Conservation (phyloP, 1,140 invertebrate genomes). For the Manduca sexta region DNA sequence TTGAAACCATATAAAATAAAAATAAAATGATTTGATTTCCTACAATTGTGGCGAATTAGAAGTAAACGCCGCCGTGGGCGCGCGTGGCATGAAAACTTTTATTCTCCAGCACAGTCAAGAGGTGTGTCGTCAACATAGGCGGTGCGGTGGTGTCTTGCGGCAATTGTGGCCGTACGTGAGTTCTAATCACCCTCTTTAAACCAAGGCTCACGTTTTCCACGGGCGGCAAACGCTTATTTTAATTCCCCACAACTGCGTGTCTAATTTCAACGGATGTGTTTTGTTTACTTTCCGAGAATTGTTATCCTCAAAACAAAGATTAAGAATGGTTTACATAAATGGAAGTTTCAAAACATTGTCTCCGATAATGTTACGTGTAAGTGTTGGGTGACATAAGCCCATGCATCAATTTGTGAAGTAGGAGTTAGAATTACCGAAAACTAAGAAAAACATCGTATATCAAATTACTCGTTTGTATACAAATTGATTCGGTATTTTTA, state of each 20-base stretch:
- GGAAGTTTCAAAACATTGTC: neutral
- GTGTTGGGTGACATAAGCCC: neutral
- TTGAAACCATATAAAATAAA: too few species aligned
- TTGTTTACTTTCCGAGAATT: constrained; percentile 40
- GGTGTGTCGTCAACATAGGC: constrained; percentile 20
- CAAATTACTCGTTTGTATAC: too few species aligned
- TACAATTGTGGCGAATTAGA: neutral
- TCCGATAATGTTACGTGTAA: neutral
- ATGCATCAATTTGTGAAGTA: too few species aligned
- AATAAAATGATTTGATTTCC: too few species aligned
- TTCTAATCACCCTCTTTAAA: constrained; percentile 51
- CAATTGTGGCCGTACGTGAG: constrained; percentile 41
- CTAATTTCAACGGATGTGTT: constrained; percentile 44
- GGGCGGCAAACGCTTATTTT: constrained; percentile 52
- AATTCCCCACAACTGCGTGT: constrained; percentile 51
- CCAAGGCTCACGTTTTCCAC: constrained; percentile 37
- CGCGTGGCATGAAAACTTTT: too few species aligned
- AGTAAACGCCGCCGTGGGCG: too few species aligned
- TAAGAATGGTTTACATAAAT: constrained; percentile 4
- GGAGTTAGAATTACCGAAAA: too few species aligned
- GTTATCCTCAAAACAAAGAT: constrained; percentile 23
- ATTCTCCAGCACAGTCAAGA: neutral
- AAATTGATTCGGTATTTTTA: too few species aligned
- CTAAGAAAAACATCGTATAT: too few species aligned
- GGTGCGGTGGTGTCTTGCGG: constrained; percentile 26